Base-by-base conservation (phyloP, 2,888 invertebrate species). In the Meghimatium bilineatum region DNA sequence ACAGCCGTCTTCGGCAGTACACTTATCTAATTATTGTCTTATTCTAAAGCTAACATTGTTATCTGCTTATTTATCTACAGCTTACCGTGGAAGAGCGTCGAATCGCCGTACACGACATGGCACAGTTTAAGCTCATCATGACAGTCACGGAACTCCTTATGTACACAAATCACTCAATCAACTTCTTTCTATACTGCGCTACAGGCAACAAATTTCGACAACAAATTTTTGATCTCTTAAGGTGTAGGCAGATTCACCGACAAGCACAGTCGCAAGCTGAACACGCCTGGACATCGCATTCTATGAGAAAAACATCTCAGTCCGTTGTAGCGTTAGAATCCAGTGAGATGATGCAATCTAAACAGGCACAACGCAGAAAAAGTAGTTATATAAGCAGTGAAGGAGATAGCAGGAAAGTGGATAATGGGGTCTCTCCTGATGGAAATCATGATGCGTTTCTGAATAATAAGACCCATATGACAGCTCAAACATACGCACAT, bases 161-260 rank as follows among this genome's bases (percentile, higher is more conserved):
- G 44, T 92, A 90, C 83, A 81, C 88, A n/a, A 92, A 91, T 78
- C 92, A 92, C 87, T 88, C 90, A n/a, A 86, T 91, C 34, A 92
- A 92, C 82, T 90, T 92, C 83, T 86, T 91, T 23, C 87, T 92
- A 12, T 92, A 92, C 86, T 91, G 91, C 85, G 86, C 91, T 12
- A 90, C 87, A 67, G 91, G 92, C 67, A 87, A 88, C 67, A 87
- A 88, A 72, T 92, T 92, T 85, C 85, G 92, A 2, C 86, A 86
- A 49, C 90, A 92, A 83, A 79, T 92, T 29, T 80, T 82, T 36
- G 66, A 74, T 52, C 79, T 84, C 36, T 77, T 87, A 14, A 44
- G 72, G 44, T 66, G 83, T 49, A 72, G 60, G 14, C 49, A 38
- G 1, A 69, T 69, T 3, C 74, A 17, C 6, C 34, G 36, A 0